phyloP scores from a whole-genome alignment of 2,888 invertebrate species.

The Mamestra brassicae region DNA sequence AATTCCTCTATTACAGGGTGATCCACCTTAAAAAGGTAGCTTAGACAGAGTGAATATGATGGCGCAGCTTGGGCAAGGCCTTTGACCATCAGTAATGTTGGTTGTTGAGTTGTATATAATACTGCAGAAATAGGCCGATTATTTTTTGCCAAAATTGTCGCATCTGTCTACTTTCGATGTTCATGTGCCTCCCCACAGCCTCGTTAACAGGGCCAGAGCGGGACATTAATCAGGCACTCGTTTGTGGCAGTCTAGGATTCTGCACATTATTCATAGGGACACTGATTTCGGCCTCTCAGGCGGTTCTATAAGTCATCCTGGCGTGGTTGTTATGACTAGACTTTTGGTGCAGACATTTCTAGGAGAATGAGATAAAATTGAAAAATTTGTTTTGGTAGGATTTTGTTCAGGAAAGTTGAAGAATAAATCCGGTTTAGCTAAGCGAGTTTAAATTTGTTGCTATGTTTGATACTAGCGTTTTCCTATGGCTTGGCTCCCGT shows the following conservation, averaged over 20 bases:
- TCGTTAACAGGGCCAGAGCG: conserved; percentile 44
- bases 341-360: background rate
- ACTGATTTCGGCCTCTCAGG: conserved; percentile 27
- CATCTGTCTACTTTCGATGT: background rate
- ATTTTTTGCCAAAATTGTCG: background rate
- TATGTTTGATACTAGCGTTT: too few species aligned
- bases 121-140: too few species aligned
- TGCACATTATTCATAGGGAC: conserved; percentile 51
- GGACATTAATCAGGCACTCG: conserved; percentile 52
- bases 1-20: too few species aligned
- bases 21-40: too few species aligned
- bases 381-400: background rate
- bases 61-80: too few species aligned
- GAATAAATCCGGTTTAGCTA: too few species aligned
- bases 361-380: background rate
- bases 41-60: too few species aligned
- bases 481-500: too few species aligned
- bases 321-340: conserved; percentile 6
- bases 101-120: too few species aligned
- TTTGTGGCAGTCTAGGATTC: conserved; percentile 44
- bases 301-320: background rate
- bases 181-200: conserved; percentile 14
- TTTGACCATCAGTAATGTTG: too few species aligned
- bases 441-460: too few species aligned
- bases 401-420: background rate